Evolutionary conservation across 2,888 invertebrate species (phyloP), one percentile per base, ranked within the genome.

Genomic region (Brachypalpus laphriformis): DNA sequence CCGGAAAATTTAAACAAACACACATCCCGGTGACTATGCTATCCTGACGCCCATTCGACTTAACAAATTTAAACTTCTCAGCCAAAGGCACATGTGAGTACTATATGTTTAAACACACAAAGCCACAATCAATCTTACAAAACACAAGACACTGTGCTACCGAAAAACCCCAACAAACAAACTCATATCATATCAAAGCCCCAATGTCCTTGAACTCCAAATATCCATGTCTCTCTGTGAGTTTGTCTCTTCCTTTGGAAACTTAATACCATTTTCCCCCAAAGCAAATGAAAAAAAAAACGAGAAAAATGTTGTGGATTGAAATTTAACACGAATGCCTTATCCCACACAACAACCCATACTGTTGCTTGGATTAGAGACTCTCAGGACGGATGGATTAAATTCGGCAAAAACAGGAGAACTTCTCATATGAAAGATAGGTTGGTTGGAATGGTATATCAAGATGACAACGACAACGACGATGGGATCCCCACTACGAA

Each of bases 321-420:
- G 81, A 85, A 85, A 85, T 76, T 85, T 81, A 85, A 85, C 85
- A 85, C 85, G 75, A 40, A 81, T 71, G 63, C 71, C 66, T 80
- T 81, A 85, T 85, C 85, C 85, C 80, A 65, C 72, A 54, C 45
- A 65, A 76, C 63, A 85, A 71, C 66, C 59, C 85, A 72, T 81
- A 71, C 85, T 81, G 75, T 81, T 76, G 85, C 66, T 66, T 81
- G 85, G 85, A 85, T 85, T 85, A 85, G 51, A 85, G 45, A 85
- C 81, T 85, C 83, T 66, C 61, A 76, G 66, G 59, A 71, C 42
- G 70, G 75, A 80, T 85, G 83, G 83, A 85, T 85, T 85, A 85
- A 85, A 66, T 85, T 85, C 31, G 75, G 75, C 81, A 85, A 71
- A 72, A 78, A 71, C 63, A 81, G 18, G 18, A 68, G 28, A 37